Conservation (phyloP, 2,888 invertebrate genomes). For the Epiblema foenella region DNA sequence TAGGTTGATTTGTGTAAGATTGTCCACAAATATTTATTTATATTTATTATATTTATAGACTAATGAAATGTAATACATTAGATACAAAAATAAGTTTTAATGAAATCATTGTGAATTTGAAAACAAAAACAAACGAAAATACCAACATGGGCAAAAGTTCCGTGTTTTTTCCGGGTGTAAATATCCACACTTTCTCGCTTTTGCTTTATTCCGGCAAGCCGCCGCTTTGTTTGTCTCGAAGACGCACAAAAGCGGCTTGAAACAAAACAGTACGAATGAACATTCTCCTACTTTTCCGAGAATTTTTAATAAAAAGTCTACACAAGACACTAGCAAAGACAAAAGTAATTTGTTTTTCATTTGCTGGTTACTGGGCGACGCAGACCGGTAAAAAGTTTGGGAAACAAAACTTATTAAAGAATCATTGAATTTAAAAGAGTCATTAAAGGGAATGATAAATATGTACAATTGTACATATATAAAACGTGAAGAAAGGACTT, state of each 20-base stretch:
- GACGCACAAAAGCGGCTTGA: conserved; percentile 28
- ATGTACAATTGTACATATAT: no score
- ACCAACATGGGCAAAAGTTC: conserved; percentile 11
- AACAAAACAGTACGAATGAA: conserved; percentile 35
- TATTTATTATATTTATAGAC: no score
- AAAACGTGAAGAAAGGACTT: not conserved
- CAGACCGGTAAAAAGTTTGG: not conserved
- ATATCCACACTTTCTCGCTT: conserved; percentile 38
- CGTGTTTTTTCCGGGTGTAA: conserved; percentile 26
- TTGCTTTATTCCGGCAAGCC: conserved; percentile 23
- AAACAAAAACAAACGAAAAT: not conserved
- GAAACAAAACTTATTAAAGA: conserved; percentile 16
- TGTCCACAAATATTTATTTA: no score
- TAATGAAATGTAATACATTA: no score
- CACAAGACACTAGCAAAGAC: conserved; percentile 14
- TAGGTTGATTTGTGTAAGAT: no score
- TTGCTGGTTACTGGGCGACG: not conserved
- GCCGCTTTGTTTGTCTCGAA: conserved; percentile 27
- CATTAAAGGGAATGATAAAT: not conserved
- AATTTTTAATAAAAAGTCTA: conserved; percentile 30
- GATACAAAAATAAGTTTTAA: not conserved
- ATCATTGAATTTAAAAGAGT: not conserved
- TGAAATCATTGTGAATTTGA: no score
- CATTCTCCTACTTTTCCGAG: conserved; percentile 21
- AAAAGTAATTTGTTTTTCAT: conserved; percentile 23